Conservation (phyloP, 2,797 vertebrate species). For the Myripristis murdjan region DNA sequence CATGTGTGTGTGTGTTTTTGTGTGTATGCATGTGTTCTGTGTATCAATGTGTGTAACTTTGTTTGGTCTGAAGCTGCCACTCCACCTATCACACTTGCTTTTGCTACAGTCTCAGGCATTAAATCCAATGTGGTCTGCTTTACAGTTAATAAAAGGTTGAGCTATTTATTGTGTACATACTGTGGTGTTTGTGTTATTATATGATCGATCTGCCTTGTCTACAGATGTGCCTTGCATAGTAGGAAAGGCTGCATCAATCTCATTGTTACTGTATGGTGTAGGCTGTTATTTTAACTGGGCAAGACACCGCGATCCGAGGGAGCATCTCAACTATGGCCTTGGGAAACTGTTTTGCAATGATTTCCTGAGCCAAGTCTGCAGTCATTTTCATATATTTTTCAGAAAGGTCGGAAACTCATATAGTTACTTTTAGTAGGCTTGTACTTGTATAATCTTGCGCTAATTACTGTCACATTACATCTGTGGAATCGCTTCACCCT, state of each 20-base stretch:
- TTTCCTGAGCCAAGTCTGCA: slow-evolving; percentile 41
- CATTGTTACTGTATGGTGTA: slow-evolving; percentile 2
- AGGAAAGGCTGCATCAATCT: slow-evolving; percentile 15
- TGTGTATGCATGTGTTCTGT: not conserved
- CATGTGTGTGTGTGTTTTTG: not conserved
- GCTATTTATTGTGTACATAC: slow-evolving; percentile 26
- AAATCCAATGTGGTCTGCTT: slow-evolving; percentile 32
- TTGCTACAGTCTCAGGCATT: slow-evolving; percentile 8
- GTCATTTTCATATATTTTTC: slow-evolving; percentile 1
- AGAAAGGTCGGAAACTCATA: slow-evolving; percentile 4
- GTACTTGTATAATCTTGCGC: slow-evolving; percentile 44
- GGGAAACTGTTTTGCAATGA: slow-evolving; percentile 55
- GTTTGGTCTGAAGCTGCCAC: slow-evolving; percentile 10
- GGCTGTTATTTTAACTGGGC: slow-evolving; percentile 8
- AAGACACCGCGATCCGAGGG: slow-evolving; percentile 26
- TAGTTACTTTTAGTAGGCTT: slow-evolving; percentile 21
- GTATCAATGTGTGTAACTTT: too few relatives aligned
- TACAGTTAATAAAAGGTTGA: slow-evolving; percentile 24
- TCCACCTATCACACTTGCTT: slow-evolving; percentile 12
- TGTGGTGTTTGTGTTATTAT: slow-evolving; percentile 9
- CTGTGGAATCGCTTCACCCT: slow-evolving; percentile 24
- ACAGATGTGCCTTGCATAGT: not conserved
- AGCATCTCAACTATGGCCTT: slow-evolving; percentile 61
- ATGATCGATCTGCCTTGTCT: not conserved
- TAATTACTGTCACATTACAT: slow-evolving; percentile 63